Evolutionary conservation across 2,797 vertebrate species (phyloP), one percentile per base, ranked within the genome.

Genomic region (Amniataba percoides): DNA sequence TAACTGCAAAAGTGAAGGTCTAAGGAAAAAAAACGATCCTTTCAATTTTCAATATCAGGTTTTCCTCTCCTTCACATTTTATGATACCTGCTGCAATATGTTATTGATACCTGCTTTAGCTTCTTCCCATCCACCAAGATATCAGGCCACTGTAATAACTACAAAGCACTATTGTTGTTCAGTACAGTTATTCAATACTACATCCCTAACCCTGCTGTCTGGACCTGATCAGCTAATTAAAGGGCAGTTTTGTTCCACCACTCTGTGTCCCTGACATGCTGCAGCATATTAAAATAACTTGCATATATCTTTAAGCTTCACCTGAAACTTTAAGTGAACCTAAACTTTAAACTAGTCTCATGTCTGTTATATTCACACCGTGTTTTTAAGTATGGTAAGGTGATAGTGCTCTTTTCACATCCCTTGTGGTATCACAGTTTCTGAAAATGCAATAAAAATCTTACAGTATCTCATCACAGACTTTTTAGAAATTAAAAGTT

Each of bases 1-100:
- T 61, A 42, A 56, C 57, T 40, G 73, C 52, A 49, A 55, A 82
- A 77, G 58, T 45, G 10, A 49, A 58, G 65, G 51, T 19, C 25
- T 19, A 15, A 18, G 25, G 18, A 36, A 34, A 40, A 63, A 79
- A 71, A 55, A 19, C 19, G 36, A 46, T 40, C 8, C 6, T 5
- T 34, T 58, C 49, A 39, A 31, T 45, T 23, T 58, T 59, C 51
- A 6, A 71, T 57, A 64, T 80, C 60, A 80, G 60, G 7, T 64
- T 79, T 63, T 55, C 49, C 68, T 46, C 10, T 27, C 36, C 23
- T 61, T 49, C 25, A 34, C 6, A 25, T 69, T 74, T 70, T 59
- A 13, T 75, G 77, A 79, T 59, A 73, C 45, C 45, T 59, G 2
- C 55, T 57, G 2, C 40, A n/a, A 78, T 63, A 12, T 39, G 48